Evolutionary conservation across 2,888 invertebrate species (phyloP).

Genomic region (Brachyptera putata): DNA sequence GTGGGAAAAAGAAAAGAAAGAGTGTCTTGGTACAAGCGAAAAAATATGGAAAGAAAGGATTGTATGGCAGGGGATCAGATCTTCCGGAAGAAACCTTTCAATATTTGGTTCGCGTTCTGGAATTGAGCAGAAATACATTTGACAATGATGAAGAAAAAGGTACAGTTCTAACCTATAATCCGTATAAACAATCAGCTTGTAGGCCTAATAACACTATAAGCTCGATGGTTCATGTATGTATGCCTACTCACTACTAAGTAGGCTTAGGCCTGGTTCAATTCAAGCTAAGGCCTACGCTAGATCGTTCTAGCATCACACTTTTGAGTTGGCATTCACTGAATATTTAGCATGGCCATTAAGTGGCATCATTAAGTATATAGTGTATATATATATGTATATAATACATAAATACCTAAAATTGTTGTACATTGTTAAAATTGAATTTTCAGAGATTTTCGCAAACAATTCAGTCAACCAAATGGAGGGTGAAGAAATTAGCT

Average conservation of each 20-base stretch:
- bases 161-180: constrained; percentile 38
- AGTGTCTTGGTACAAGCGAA: constrained; percentile 66
- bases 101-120: constrained; percentile 72
- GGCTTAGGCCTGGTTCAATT: too few species aligned
- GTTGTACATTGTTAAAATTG: neutral
- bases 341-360: too few species aligned
- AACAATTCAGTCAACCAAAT: constrained; percentile 73
- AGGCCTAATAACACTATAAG: too few species aligned
- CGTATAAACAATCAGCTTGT: too few species aligned
- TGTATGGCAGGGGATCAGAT: constrained; percentile 64
- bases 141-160: constrained; percentile 67
- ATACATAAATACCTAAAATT: too few species aligned
- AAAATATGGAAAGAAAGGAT: constrained; percentile 70
- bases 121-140: constrained; percentile 63
- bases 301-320: too few species aligned
- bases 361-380: too few species aligned
- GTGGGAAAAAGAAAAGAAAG: constrained; percentile 46
- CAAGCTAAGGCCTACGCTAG: too few species aligned
- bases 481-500: constrained; percentile 63
- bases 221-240: too few species aligned
- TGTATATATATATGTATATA: too few species aligned
- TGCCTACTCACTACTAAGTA: too few species aligned
- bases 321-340: too few species aligned
- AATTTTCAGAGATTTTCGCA: constrained; percentile 58
- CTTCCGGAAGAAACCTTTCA: constrained; percentile 69